Base-by-base conservation (phyloP, 2,888 invertebrate species). In the Drosophila neonasuta region DNA sequence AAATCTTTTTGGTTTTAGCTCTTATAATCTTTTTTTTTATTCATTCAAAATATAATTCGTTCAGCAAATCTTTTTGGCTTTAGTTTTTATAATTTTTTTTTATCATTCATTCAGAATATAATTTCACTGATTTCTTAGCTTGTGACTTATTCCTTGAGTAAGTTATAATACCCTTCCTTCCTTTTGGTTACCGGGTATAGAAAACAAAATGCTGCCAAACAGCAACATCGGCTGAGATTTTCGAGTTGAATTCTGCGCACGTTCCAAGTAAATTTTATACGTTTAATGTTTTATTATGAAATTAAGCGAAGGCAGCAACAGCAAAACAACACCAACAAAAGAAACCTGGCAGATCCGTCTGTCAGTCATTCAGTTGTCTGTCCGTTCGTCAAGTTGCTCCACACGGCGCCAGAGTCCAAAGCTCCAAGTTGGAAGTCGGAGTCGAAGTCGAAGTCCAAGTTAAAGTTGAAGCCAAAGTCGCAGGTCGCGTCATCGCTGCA, bases 241-340 rank as follows among this genome's bases (percentile, higher is more conserved):
- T 58, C 13, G 36, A 61, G 13, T 73, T 52, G 75, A 72, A 79
- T 80, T 75, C 79, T 73, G 69, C 55, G 66, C 81, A 78, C 81
- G 81, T 80, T 80, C 48, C 70, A 68, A 62, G 61, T 59, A 76
- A 71, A 78, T 78, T 79, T 78, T 78, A 79, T 79, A 80, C 78
- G 69, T 80, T 74, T 76, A 71, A 78, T 78, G 78, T 80, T 78
- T 77, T 79, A 80, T 79, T 79, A 79, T 80, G 73, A 79, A 79
- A 80, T 80, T 78, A 75, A 78, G 61, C 70, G 60, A 50, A 64
- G 73, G 65, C 65, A 67, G 55, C 46, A 48, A 57, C 59, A 46
- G 60, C 32, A 49, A 24, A 15, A 39, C 17, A 15, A 36, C 32
- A 29, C 29, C 32, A 44, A 42, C 3, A 42, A 49, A 50, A n/a